Conservation (phyloP, 2,888 invertebrate species). For the Patella depressa region DNA sequence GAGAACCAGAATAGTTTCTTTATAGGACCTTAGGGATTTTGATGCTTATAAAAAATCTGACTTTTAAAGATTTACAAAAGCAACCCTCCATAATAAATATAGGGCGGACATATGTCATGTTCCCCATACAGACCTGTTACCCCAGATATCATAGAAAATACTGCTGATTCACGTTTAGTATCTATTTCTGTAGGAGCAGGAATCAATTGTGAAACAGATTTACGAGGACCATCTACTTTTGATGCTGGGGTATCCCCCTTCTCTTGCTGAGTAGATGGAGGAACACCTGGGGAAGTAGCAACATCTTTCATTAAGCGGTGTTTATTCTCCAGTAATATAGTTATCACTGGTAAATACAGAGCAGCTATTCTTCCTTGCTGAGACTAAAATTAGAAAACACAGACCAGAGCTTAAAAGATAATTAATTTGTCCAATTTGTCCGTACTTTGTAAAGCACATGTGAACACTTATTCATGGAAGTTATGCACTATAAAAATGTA, state of each 20-base stretch:
- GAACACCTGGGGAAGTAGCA: constrained; percentile 22
- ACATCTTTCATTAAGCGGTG: constrained; percentile 77
- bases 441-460: not conserved
- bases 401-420: not conserved
- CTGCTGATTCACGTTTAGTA: constrained; percentile 45
- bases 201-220: constrained; percentile 29
- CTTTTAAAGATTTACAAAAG: too few relatives aligned
- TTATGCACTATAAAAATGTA: not conserved
- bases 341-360: constrained; percentile 92
- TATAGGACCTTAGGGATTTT: too few relatives aligned
- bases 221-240: constrained; percentile 33
- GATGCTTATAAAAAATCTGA: too few relatives aligned
- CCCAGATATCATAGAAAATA: constrained; percentile 66
- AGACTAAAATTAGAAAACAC: constrained; percentile 72
- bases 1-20: too few relatives aligned
- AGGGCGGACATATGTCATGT: too few relatives aligned
- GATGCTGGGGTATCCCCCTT: constrained; percentile 42
- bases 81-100: too few relatives aligned
- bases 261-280: constrained; percentile 30
- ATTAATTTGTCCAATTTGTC: too few relatives aligned
- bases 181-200: constrained; percentile 23
- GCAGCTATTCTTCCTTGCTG: constrained; percentile 86
- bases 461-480: too few relatives aligned
- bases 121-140: constrained; percentile 36
- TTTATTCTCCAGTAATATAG: constrained; percentile 89